phyloP scores from a whole-genome alignment of 2,888 invertebrate genomes.

The Nephrotoma appendiculata region DNA sequence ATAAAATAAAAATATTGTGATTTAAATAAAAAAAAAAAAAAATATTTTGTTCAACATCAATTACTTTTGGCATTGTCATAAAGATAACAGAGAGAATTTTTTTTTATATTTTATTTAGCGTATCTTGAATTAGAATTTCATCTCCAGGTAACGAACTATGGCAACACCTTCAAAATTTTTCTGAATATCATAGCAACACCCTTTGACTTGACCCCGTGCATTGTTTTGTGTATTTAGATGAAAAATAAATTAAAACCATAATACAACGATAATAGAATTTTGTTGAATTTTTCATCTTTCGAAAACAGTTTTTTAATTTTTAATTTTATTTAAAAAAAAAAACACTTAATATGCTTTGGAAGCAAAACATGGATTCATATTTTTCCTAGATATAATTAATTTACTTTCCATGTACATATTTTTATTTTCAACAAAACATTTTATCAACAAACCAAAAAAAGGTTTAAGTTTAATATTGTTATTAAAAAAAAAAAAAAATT shows the following conservation, averaged over 20 bases:
- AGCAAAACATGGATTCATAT: neutral
- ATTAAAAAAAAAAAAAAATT: neutral
- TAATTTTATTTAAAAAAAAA: neutral
- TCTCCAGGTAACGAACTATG: constrained; percentile 2
- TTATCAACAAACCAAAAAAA: neutral
- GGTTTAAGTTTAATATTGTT: neutral
- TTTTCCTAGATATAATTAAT: neutral
- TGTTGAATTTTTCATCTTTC: neutral
- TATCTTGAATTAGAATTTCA: constrained; percentile 1
- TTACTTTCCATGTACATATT: neutral
- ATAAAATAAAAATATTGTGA: neutral
- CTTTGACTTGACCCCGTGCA: constrained; percentile 11
- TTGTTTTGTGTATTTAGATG: neutral
- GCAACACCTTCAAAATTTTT: neutral
- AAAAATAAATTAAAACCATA: neutral
- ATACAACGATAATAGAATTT: neutral
- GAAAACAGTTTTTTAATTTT: neutral
- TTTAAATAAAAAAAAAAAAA: neutral
- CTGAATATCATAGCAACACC: constrained; percentile 30
- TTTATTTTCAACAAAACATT: neutral
- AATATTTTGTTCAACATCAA: neutral
- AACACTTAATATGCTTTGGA: neutral
- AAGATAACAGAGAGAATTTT: constrained; percentile 1
- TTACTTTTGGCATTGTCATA: constrained; percentile 1
- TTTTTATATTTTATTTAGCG: neutral